Base-by-base conservation (phyloP, 2,113 vertebrate species). In the Brachirus orientalis region DNA sequence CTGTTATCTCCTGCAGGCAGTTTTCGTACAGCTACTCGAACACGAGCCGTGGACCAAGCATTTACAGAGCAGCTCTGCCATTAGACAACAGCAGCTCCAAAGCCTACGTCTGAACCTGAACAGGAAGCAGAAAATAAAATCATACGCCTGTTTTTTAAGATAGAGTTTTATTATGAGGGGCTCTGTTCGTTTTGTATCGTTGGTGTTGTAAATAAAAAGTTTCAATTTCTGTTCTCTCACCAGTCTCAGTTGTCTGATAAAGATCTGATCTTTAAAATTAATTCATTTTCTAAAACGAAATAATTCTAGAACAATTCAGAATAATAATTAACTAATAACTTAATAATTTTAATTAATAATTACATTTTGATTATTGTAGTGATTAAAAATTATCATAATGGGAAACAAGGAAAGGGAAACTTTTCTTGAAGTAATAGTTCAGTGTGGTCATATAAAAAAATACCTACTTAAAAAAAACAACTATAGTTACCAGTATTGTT, bases 41-140 rank as follows among this genome's bases (percentile, higher is more conserved):
- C 0, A 46, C 55, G 3, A 47, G 65, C 6, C 47, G 40, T 28
- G 85, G 58, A 0, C 85, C 67, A 35, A 86, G 75, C 74, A 91
- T 93, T 79, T 91, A 93, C 85, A 70, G 59, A 70, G 68, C 86
- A 0, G 79, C 86, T 1, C 38, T 67, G 1, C 19, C 64, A 10
- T 82, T 82, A 0, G 85, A 90, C 18, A 14, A n/a, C 20, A 16
- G 53, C 64, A 60, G 53, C 65, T 38, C 73, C 53, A 93, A 89
- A 79, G 92, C 91, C 11, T 94, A 90, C 41, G 89, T 91, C 56
- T 91, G 22, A 87, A 18, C 48, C 19, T 0, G 16, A 0, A 22
- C 41, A 10, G 11, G 45, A 8, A 47, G 1, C 17, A 19, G 17
- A 10, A 45, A 3, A n/a, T 16, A 16, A 7, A 17, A n/a, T n/a